Evolutionary conservation across 2,888 invertebrate species (phyloP), one percentile per base, ranked within the genome.

Genomic region (Hoplodrina ambigua): DNA sequence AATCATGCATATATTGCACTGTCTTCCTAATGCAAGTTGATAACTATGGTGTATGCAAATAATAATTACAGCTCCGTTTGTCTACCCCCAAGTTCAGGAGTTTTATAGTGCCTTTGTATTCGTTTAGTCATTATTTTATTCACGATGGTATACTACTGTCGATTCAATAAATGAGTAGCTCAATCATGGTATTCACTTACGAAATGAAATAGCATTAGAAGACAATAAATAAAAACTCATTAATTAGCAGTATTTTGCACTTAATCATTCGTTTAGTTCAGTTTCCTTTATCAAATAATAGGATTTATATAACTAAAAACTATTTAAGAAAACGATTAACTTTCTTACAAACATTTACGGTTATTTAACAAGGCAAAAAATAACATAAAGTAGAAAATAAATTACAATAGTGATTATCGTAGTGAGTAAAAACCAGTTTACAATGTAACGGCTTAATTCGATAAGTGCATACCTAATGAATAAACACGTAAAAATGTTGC

Each of bases 1-100:
- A 90, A 94, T 95, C 94, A 93, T 93, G 94, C 93, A 93, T 92
- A 94, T 90, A 94, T 90, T 90, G 89, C 85, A 89, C 90, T 85
- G 87, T 87, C 90, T 90, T 87, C 88, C 91, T 94, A 93, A 93
- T 93, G 93, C 92, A 92, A 92, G 91, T 91, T 92, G 89, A 92
- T 91, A 82, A 83, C 85, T 76, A 81, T 81, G 70, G 67, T 64
- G 63, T 55, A 70, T 64, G 58, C 64, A 55, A 72, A 79, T 72
- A 30, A 33, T 33, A 54, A 74, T 64, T 53, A 30, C 37, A 63
- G 58, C 33, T 55, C 25, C 19, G 5, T 54, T 57, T 41, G n/a
- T 41, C 13, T 54, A 30, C 46, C n/a, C 60, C 33, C 20, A 41
- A 54, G 8, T 56, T 33, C 13, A 19, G 30, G 30, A 50, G 1